Evolutionary conservation across 2,888 invertebrate genomes (phyloP).

Genomic region (Allophyes oxyacanthae): DNA sequence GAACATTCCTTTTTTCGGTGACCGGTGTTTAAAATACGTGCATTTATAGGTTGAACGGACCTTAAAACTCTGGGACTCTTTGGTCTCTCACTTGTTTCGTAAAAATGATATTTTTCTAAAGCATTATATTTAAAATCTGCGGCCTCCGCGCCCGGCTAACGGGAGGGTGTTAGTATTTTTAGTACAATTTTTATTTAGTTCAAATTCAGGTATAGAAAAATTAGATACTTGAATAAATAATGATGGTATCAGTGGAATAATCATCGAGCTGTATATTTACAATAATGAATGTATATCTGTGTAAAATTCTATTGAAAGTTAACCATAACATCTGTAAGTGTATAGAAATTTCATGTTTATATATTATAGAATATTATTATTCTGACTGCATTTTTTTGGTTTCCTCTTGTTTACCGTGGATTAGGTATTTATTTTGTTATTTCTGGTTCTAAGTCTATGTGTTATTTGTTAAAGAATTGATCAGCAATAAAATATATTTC

Average conservation of each 20-base stretch:
- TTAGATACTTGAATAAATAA: slow-evolving; percentile 69
- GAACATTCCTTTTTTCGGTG: slow-evolving; percentile 79
- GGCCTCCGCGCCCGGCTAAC: slow-evolving; percentile 60
- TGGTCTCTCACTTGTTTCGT: slow-evolving; percentile 50
- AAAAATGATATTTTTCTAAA: slow-evolving; percentile 73
- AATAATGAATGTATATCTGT: slow-evolving; percentile 71
- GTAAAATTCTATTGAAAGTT: slow-evolving; percentile 66
- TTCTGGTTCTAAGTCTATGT: slow-evolving; percentile 86
- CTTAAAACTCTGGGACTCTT: slow-evolving; percentile 52
- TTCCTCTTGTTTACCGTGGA: slow-evolving; percentile 78
- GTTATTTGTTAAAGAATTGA: slow-evolving; percentile 86
- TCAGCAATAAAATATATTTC: slow-evolving; percentile 86
- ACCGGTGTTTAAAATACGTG: slow-evolving; percentile 74
- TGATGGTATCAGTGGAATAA: slow-evolving; percentile 59
- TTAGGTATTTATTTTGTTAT: slow-evolving; percentile 88
- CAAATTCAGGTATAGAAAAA: slow-evolving; percentile 74
- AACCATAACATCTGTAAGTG: slow-evolving; percentile 56
- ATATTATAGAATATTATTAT: slow-evolving; percentile 55
- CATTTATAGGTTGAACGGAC: slow-evolving; percentile 69
- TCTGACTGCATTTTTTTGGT: slow-evolving; percentile 75
- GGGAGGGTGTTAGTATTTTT: slow-evolving; percentile 76
- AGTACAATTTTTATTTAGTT: slow-evolving; percentile 85
- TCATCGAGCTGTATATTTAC: slow-evolving; percentile 73
- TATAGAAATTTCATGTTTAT: slow-evolving; percentile 69
- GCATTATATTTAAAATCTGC: slow-evolving; percentile 61